Conservation (phyloP, 2,888 invertebrate species). For the Scaptomyza cyrtandrae region DNA sequence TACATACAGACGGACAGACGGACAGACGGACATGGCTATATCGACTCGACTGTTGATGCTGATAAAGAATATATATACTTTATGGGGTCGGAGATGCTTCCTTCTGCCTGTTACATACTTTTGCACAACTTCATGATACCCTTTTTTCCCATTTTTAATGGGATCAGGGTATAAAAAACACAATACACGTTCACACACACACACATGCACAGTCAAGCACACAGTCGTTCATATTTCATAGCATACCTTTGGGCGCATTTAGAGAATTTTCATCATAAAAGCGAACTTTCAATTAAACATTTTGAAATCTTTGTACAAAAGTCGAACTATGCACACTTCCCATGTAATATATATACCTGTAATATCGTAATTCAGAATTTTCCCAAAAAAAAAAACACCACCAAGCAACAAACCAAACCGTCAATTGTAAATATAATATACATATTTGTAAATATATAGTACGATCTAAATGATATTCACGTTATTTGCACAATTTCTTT, state of each 20-base stretch:
- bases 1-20: too few relatives aligned
- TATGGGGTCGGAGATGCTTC: too few relatives aligned
- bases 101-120: too few relatives aligned
- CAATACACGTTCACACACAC: conserved; percentile 11
- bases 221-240: conserved; percentile 44
- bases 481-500: conserved; percentile 48
- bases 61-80: too few relatives aligned
- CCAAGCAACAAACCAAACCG: conserved; percentile 28
- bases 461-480: conserved; percentile 37
- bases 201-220: conserved; percentile 29
- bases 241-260: conserved; percentile 53
- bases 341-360: conserved; percentile 1
- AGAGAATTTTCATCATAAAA: conserved; percentile 22
- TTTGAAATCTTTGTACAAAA: conserved; percentile 11
- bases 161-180: too few relatives aligned
- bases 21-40: too few relatives aligned
- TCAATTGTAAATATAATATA: conserved; percentile 44
- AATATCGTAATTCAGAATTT: conserved; percentile 6
- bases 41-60: too few relatives aligned
- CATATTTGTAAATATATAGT: conserved; percentile 8
- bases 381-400: conserved; percentile 1
- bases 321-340: conserved; percentile 8
- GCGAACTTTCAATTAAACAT: conserved; percentile 16
- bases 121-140: too few relatives aligned
- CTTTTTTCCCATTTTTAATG: too few relatives aligned